Conservation (phyloP, 2,888 invertebrate genomes). For the Trachelus troglodyta region DNA sequence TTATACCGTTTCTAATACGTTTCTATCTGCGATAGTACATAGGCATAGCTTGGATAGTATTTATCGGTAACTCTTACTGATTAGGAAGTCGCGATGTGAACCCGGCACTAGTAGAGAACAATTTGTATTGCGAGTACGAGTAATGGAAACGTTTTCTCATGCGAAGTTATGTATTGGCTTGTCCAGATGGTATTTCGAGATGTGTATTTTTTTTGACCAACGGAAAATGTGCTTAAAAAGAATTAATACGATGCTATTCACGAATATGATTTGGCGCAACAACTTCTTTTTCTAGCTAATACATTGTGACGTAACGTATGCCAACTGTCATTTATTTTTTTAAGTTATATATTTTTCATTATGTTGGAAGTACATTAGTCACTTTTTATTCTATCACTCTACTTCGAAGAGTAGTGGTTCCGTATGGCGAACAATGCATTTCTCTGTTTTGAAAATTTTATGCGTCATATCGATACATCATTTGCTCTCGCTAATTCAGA, state of each 20-base stretch:
- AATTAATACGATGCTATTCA: neutral
- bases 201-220: neutral
- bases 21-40: conserved; percentile 59
- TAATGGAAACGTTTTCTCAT: neutral
- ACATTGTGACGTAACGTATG: neutral
- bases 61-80: conserved; percentile 50
- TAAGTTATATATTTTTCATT: neutral
- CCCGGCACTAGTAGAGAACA: conserved; percentile 2
- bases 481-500: neutral
- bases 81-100: conserved; percentile 21
- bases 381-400: neutral
- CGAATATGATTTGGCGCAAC: too few species aligned
- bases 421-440: neutral
- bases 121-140: neutral
- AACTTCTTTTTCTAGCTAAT: too few species aligned
- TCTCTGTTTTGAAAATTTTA: neutral
- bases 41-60: conserved; percentile 60
- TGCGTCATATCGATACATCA: neutral
- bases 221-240: neutral
- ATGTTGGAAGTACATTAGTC: neutral
- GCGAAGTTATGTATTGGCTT: neutral
- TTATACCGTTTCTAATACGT: conserved; percentile 64
- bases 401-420: neutral
- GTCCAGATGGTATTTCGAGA: neutral
- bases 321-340: neutral